A percentile compares a stretch with the other conserved stretches of the same genome.
Conservation (phyloP, 2,888 invertebrate species). For the Crioceris asparagi region DNA sequence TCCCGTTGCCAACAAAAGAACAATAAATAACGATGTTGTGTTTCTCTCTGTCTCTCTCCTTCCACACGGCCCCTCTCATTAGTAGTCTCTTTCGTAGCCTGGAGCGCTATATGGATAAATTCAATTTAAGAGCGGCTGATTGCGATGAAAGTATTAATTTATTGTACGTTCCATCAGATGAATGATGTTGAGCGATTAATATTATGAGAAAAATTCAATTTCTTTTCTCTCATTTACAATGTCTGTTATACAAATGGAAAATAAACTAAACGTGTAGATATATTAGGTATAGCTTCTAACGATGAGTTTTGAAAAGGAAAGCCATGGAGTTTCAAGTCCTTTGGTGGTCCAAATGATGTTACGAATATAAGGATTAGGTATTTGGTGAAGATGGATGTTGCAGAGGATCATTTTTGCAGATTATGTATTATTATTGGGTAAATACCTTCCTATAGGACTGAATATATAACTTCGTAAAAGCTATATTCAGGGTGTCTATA, state of each 20-base stretch:
- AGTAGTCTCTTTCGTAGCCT: slow-evolving; percentile 29
- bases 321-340: too few species aligned
- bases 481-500: too few species aligned
- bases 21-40: slow-evolving; percentile 17
- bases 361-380: too few species aligned
- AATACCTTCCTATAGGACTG: too few species aligned
- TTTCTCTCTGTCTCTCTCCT: too few species aligned
- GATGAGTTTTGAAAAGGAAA: too few species aligned
- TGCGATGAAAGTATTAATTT: slow-evolving; percentile 37
- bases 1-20: slow-evolving; percentile 8
- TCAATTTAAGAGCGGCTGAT: slow-evolving; percentile 33
- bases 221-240: slow-evolving; percentile 28
- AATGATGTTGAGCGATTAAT: slow-evolving; percentile 30
- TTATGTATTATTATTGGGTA: too few species aligned
- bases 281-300: slow-evolving; percentile 8
- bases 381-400: too few species aligned
- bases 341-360: too few species aligned
- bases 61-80: slow-evolving; percentile 16
- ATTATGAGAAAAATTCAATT: slow-evolving; percentile 31
- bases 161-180: slow-evolving; percentile 23
- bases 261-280: slow-evolving; percentile 17
- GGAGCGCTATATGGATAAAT: slow-evolving; percentile 24
- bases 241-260: slow-evolving; percentile 21
- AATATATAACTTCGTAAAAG: too few species aligned
- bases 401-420: too few species aligned